Conservation (phyloP, 2,888 invertebrate species). For the Parascotia fuliginaria region DNA sequence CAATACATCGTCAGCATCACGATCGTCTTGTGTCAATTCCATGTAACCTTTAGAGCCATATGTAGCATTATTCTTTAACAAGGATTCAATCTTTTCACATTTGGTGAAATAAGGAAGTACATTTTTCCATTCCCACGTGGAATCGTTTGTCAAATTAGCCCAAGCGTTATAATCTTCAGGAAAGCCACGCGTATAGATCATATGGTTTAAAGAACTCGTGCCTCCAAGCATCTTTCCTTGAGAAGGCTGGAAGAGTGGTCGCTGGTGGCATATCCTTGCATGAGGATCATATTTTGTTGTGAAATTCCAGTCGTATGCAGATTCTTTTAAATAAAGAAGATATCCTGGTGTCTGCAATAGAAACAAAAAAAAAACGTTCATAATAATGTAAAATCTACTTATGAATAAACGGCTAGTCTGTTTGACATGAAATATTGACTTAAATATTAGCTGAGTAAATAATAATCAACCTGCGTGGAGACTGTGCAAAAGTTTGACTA, state of each 20-base stretch:
- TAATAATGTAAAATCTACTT: no score
- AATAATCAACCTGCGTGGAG: no score
- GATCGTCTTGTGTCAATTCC: conserved; percentile 13
- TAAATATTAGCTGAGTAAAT: no score
- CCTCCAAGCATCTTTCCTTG: conserved; percentile 81
- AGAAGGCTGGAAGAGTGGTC: conserved; percentile 8
- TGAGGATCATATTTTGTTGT: conserved; percentile 17
- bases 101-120: conserved; percentile 34
- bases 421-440: no score
- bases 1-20: conserved; percentile 3
- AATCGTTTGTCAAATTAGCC: conserved; percentile 86
- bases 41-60: conserved; percentile 17
- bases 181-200: conserved; percentile 87
- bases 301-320: conserved; percentile 28
- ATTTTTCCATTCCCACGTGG: conserved; percentile 40
- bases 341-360: conserved; percentile 22
- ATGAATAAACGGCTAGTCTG: no score
- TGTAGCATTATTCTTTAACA: conserved; percentile 12
- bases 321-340: conserved; percentile 17
- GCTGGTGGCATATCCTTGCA: conserved; percentile 19
- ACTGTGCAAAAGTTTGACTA: no score
- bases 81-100: conserved; percentile 19
- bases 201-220: conserved; percentile 85
- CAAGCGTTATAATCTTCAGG: conserved; percentile 87
- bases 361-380: not conserved